phyloP scores from a whole-genome alignment of 2,888 invertebrate species.

The Leptinotarsa rubiginosa region DNA sequence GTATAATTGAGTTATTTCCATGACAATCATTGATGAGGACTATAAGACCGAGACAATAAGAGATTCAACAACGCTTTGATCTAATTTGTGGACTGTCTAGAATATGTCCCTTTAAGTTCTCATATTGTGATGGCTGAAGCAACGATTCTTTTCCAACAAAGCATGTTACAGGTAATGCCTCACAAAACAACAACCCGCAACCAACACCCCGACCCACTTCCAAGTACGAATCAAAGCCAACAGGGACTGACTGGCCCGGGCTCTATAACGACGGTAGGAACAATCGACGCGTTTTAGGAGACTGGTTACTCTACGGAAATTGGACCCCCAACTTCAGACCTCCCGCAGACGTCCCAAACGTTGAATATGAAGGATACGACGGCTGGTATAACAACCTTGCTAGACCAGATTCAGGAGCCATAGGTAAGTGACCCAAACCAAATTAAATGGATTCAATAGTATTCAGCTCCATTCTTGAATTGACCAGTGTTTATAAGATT shows the following conservation, averaged over 20 bases:
- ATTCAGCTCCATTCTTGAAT: too few relatives aligned
- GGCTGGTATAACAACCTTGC: conserved; percentile 66
- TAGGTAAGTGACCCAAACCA: conserved; percentile 55
- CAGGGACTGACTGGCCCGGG: conserved; percentile 30
- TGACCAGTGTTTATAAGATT: too few relatives aligned
- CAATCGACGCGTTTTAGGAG: conserved; percentile 36
- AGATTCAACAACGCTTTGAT: too few relatives aligned
- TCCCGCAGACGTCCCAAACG: conserved; percentile 29
- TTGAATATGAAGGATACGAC: conserved; percentile 65
- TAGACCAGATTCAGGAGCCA: conserved; percentile 62
- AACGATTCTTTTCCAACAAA: neutral
- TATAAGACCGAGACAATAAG: too few relatives aligned
- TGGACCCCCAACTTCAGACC: conserved; percentile 33
- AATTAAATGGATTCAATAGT: too few relatives aligned
- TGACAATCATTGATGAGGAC: too few relatives aligned
- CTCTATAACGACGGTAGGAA: conserved; percentile 24
- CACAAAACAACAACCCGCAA: neutral
- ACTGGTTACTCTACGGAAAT: conserved; percentile 53
- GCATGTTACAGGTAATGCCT: too few relatives aligned
- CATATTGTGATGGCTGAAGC: too few relatives aligned
- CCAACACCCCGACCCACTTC: neutral
- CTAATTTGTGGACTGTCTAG: too few relatives aligned
- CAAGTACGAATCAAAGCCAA: conserved; percentile 19
- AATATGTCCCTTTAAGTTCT: too few relatives aligned
- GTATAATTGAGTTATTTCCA: too few relatives aligned